A percentile compares a stretch with the other conserved stretches of the same genome.
phyloP scores from a whole-genome alignment of 2,797 vertebrate genomes.

The Neostethus bicornis region DNA sequence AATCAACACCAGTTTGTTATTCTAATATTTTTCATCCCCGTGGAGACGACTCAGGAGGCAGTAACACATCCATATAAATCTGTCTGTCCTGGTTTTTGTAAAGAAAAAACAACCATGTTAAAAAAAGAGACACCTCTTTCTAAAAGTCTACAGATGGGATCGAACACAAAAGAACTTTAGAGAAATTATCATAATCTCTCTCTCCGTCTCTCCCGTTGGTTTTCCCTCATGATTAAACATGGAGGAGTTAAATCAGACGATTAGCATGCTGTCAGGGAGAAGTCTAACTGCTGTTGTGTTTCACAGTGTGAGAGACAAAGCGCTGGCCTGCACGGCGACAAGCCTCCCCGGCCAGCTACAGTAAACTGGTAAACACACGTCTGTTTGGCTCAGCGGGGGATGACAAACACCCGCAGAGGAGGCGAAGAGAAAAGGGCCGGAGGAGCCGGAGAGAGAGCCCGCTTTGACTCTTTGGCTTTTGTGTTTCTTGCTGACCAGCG shows the following conservation, averaged over 20 bases:
- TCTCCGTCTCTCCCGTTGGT: conserved; percentile 41
- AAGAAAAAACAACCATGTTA: conserved; percentile 39
- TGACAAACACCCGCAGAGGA: conserved; percentile 71
- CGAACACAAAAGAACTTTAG: conserved; percentile 70
- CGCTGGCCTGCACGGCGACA: conserved; percentile 69
- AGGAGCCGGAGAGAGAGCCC: conserved; percentile 37
- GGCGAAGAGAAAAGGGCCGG: conserved; percentile 50
- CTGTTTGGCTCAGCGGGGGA: conserved; percentile 75
- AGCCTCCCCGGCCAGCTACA: conserved; percentile 75
- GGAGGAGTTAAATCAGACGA: conserved; percentile 72
- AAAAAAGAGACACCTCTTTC: conserved; percentile 63
- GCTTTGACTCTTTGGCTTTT: conserved; percentile 59
- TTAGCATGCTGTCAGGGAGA: conserved; percentile 78
- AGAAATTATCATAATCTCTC: conserved; percentile 72
- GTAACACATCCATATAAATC: no score
- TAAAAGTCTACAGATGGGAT: conserved; percentile 70
- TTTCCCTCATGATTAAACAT: conserved; percentile 77
- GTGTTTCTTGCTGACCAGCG: conserved; percentile 55
- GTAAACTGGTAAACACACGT: conserved; percentile 74
- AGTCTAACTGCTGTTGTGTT: conserved; percentile 78
- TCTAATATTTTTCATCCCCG: no score
- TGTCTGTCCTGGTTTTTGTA: conserved; percentile 15
- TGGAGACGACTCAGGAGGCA: no score
- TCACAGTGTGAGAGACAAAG: conserved; percentile 78
- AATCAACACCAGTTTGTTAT: no score